Evolutionary conservation across 2,113 vertebrate species (phyloP).

Genomic region (Tychaedon coryphoeus): DNA sequence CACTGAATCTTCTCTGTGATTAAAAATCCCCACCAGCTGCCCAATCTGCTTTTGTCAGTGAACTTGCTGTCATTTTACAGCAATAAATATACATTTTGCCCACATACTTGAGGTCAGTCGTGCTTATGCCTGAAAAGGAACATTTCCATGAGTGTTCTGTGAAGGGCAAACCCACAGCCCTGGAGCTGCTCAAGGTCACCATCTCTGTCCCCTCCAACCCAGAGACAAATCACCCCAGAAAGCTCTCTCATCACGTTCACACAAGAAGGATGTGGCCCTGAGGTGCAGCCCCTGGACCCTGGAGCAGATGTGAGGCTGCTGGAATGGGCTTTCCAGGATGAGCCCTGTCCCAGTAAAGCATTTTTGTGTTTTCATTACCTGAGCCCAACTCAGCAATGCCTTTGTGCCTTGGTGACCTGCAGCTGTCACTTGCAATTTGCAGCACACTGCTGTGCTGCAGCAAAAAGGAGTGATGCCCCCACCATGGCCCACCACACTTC

Average conservation of each 20-base stretch:
- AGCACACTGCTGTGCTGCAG: accelerated
- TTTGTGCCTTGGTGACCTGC: not conserved
- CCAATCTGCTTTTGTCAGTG: constrained; percentile 6
- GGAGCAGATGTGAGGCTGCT: not conserved
- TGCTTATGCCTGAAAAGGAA: not conserved
- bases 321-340: not conserved
- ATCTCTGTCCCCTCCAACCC: not conserved
- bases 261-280: accelerated
- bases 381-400: not conserved
- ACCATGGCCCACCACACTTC: accelerated
- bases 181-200: not conserved
- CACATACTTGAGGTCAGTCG: not conserved
- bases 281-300: not conserved
- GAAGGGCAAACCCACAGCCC: not conserved
- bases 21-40: constrained; percentile 19
- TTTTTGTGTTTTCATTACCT: not conserved
- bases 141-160: accelerated
- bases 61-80: not conserved
- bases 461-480: not conserved
- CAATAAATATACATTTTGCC: not conserved
- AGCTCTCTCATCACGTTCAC: not conserved
- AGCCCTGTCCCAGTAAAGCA: not conserved
- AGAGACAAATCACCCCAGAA: not conserved
- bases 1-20: constrained; percentile 17
- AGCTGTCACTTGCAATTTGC: accelerated